Base-by-base conservation (phyloP, 2,113 vertebrate genomes). In the Desmodus rotundus region DNA sequence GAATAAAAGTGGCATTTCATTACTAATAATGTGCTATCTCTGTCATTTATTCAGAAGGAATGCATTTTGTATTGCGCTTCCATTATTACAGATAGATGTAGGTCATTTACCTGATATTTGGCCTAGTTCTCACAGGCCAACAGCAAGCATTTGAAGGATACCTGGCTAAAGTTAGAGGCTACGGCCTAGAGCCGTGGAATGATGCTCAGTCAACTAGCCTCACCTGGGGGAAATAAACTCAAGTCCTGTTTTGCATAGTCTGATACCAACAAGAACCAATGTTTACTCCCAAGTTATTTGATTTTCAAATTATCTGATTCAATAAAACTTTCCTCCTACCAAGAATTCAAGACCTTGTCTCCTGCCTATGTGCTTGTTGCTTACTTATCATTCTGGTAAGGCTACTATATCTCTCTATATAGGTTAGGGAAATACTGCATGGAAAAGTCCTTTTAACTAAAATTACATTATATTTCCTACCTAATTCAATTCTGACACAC, bases 331-430 rank as follows among this genome's bases (percentile, higher is more conserved):
- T 90, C 10, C 19, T 43, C 9, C 41, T 81, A 93, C 56, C n/a
- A 89, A 91, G 50, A 93, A 54, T 89, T 67, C 36, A 93, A 95
- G 77, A 85, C 9, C 15, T 68, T 93, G 67, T 56, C 33, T 72
- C 43, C 4, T 15, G 19, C 9, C 26, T 43, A 38, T 84, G 13
- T 90, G 61, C 92, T 80, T 92, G 4, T 78, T n/a, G 24, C 43
- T 90, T 80, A 70, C 28, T 77, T 45, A 85, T 76, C 80, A 81
- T 81, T 93, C 41, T 81, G 22, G 36, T 63, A 91, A 96, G 28
- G 28, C 33, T 84, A 17, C n/a, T 20, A 54, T 56, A 28, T 36
- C 3, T 81, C n/a, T 89, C 45, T 41, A 61, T 36, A 26, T 81
- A 76, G 22, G 38, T 80, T 72, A 93, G 47, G 11, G 8, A 81